Evolutionary conservation across 2,888 invertebrate species (phyloP), one percentile per base, ranked within the genome.

Genomic region (Serripes groenlandicus): DNA sequence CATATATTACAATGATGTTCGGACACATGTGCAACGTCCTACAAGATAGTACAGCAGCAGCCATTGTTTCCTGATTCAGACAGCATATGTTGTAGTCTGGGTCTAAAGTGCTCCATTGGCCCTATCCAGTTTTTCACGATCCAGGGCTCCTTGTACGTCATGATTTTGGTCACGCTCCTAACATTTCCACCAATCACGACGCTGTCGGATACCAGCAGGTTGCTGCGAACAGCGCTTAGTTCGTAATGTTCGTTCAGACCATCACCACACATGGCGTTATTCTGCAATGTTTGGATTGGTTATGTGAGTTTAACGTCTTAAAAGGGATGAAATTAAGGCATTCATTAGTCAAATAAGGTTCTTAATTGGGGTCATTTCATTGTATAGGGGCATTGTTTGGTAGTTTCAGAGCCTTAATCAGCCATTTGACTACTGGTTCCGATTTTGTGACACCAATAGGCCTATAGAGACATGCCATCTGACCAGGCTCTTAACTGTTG

Each of bases 121-220:
- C 52, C 37, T 0, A 73, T 49, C 72, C 73, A 81, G 37, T 78
- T 73, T 21, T 35, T 56, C 5, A 35, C 18, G 4, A 84, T 52
- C 84, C 84, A 85, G 3, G n/a, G 21, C 5, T 0, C 21, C 21
- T 60, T 72, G 34, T 56, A 81, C 3, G 78, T 56, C 84, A 85
- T 85, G 0, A 85, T 81, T 35, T 78, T 78, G 9, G 68, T 49
- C 32, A 85, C 78, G 2, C 60, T 21, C 32, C 77, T 49, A 11
- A 73, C 73, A 74, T 85, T 70, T 4, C 81, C 81, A 5, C 78
- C 80, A 9, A 85, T 73, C 32, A 85, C 18, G 28, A 84, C 66
- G n/a, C 78, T 72, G 4, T 78, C 74, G 1, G 78, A 70, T 15
- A 84, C 66, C 4, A 84, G 26, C 42, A 81, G 35, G 21, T 80